phyloP scores from a whole-genome alignment of 2,113 vertebrate species.

The Pogona vitticeps region DNA sequence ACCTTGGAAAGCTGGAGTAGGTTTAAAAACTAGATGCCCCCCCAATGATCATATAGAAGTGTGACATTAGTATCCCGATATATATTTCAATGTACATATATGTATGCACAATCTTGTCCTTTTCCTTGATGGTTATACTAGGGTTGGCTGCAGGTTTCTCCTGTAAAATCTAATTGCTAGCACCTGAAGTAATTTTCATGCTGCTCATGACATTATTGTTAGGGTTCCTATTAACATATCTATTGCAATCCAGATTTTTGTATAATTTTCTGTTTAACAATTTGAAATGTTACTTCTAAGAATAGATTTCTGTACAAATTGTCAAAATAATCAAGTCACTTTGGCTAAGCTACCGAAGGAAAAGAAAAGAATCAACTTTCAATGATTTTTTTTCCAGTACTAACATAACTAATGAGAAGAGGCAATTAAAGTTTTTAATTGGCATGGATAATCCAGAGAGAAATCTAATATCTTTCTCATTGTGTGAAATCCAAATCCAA shows the following conservation, averaged over 20 bases:
- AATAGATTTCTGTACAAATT: slow-evolving; percentile 35
- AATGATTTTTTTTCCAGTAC: slow-evolving; percentile 24
- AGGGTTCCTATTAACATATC: slow-evolving; percentile 22
- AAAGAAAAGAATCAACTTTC: slow-evolving; percentile 28
- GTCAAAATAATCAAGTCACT: slow-evolving; percentile 30
- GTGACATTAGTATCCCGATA: not conserved
- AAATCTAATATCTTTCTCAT: slow-evolving; percentile 22
- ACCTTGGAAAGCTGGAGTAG: not conserved
- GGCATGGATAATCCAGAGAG: slow-evolving; percentile 20
- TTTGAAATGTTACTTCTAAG: slow-evolving; percentile 33
- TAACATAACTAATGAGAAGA: slow-evolving; percentile 34
- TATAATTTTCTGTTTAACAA: slow-evolving; percentile 25
- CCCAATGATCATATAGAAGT: not conserved
- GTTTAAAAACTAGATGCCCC: not conserved
- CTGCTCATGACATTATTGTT: slow-evolving; percentile 21
- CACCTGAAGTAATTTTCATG: not conserved
- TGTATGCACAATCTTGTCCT: slow-evolving; percentile 34
- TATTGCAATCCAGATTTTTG: slow-evolving; percentile 28
- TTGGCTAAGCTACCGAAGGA: not conserved
- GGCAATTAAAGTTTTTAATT: slow-evolving; percentile 40
- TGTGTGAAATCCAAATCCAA: slow-evolving; percentile 12
- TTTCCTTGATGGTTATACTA: not conserved
- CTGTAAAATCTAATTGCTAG: slow-evolving; percentile 34
- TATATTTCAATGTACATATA: not conserved
- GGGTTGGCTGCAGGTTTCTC: slow-evolving; percentile 14